Evolutionary conservation across 2,797 vertebrate species (phyloP).

Genomic region (Triplophysa yarkandensis): DNA sequence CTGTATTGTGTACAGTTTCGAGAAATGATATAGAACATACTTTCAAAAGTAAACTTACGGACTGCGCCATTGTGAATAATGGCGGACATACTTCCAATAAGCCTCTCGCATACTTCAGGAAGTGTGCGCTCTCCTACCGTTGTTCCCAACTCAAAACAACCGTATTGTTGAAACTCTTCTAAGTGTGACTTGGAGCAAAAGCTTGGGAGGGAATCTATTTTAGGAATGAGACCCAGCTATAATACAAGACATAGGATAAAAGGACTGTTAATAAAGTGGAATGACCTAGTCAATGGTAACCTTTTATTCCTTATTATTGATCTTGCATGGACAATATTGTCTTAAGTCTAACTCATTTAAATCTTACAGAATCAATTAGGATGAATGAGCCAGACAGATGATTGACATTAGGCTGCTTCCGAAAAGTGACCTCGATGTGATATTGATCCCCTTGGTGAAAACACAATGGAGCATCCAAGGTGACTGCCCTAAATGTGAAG

Average conservation of each 20-base stretch:
- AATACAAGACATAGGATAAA: not conserved
- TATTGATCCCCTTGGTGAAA: slow-evolving; percentile 75
- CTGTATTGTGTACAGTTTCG: too few relatives aligned
- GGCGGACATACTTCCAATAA: slow-evolving; percentile 81
- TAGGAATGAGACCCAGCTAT: slow-evolving; percentile 85
- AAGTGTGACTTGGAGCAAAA: slow-evolving; percentile 76
- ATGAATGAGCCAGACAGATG: slow-evolving; percentile 65
- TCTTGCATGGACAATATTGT: not conserved
- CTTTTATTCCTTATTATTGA: not conserved
- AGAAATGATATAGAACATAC: too few relatives aligned
- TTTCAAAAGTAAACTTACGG: slow-evolving; percentile 70
- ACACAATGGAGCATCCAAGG: slow-evolving; percentile 77
- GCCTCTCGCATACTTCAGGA: slow-evolving; percentile 70
- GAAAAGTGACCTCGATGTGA: slow-evolving; percentile 80
- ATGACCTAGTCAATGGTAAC: not conserved
- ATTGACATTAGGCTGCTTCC: slow-evolving; percentile 64
- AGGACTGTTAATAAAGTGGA: not conserved
- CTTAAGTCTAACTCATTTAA: not conserved
- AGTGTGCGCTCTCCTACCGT: slow-evolving; percentile 66
- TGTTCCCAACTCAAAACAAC: slow-evolving; percentile 76
- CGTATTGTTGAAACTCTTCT: slow-evolving; percentile 75
- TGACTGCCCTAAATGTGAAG: slow-evolving; percentile 64
- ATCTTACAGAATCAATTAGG: slow-evolving; percentile 88
- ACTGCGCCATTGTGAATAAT: slow-evolving; percentile 80
- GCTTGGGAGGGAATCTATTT: slow-evolving; percentile 72